Conservation (phyloP, 2,888 invertebrate species). For the Plebejus argus region DNA sequence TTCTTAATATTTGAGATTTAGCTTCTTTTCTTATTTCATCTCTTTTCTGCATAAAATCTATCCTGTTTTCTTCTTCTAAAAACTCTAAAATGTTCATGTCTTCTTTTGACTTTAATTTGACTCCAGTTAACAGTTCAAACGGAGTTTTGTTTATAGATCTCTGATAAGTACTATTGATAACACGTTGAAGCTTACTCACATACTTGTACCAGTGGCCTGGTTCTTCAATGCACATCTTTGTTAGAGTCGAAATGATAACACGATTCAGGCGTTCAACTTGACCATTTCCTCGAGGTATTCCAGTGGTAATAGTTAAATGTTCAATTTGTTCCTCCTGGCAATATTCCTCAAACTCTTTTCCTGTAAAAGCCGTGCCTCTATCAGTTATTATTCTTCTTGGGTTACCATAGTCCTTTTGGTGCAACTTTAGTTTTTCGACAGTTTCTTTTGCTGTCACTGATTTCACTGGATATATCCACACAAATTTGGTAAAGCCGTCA, state of each 20-base stretch:
- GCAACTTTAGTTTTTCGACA: conserved; percentile 45
- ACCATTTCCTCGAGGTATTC: conserved; percentile 47
- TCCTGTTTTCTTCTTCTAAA: no score
- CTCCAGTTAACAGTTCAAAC: no score
- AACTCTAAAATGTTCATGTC: no score
- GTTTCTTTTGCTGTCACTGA: conserved; percentile 48
- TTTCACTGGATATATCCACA: conserved; percentile 52
- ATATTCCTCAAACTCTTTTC: conserved; percentile 46
- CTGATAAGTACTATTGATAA: conserved; percentile 29
- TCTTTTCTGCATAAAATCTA: no score
- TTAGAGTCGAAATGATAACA: conserved; percentile 35
- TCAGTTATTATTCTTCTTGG: conserved; percentile 53
- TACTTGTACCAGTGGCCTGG: conserved; percentile 34
- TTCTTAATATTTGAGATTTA: conserved; percentile 33
- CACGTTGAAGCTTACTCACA: conserved; percentile 40
- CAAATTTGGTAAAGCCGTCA: conserved; percentile 55
- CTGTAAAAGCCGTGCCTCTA: conserved; percentile 53
- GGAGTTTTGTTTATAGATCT: no score
- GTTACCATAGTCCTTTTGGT: conserved; percentile 51
- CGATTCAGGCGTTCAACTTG: conserved; percentile 49
- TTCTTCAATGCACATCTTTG: conserved; percentile 37
- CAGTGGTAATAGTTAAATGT: background rate
- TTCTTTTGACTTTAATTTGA: no score
- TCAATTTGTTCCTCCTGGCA: no score
- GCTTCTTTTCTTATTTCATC: conserved; percentile 39